A percentile compares a stretch with the other conserved stretches of the same genome.
These are phyloP conservation scores for Hypothenemus hampei DNA, from an alignment of 1,140 invertebrate species.

Conservation along the genomic window DNA sequence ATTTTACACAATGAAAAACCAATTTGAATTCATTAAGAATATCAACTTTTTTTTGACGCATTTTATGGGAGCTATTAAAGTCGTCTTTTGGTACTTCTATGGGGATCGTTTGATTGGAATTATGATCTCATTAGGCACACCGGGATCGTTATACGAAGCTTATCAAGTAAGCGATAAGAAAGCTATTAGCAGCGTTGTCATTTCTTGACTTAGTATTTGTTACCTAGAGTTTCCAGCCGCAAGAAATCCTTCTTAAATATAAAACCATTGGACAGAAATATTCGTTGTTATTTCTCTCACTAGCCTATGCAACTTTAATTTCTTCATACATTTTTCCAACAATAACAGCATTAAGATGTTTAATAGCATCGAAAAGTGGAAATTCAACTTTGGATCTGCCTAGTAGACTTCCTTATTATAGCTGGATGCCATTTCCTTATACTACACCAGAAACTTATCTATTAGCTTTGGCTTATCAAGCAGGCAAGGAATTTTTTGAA, in stretches of 20 bases:
- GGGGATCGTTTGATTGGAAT: slow-evolving; percentile 29
- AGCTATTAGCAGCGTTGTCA: neutral
- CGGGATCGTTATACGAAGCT: slow-evolving; percentile 32
- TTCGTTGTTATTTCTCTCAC: slow-evolving; percentile 31
- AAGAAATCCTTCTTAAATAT: slow-evolving; percentile 20
- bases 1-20: slow-evolving; percentile 31
- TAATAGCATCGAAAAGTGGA: neutral
- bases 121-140: slow-evolving; percentile 34
- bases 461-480: slow-evolving; percentile 36
- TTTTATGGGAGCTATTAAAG: slow-evolving; percentile 39
- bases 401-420: slow-evolving; percentile 34
- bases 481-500: slow-evolving; percentile 16
- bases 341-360: slow-evolving; percentile 20
- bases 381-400: slow-evolving; percentile 16
- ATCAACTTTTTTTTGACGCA: slow-evolving; percentile 37
- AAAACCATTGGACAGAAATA: slow-evolving; percentile 34
- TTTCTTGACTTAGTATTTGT: neutral
- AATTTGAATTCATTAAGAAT: slow-evolving; percentile 38
- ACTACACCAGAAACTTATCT: slow-evolving; percentile 33
- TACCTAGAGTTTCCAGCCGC: slow-evolving; percentile 24
- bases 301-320: slow-evolving; percentile 36
- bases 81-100: slow-evolving; percentile 37
- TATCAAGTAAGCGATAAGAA: slow-evolving; percentile 6
- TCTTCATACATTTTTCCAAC: slow-evolving; percentile 36
- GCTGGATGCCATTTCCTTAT: slow-evolving; percentile 38